Base-by-base conservation (phyloP, 2,113 vertebrate genomes). In the Echinops telfairi region DNA sequence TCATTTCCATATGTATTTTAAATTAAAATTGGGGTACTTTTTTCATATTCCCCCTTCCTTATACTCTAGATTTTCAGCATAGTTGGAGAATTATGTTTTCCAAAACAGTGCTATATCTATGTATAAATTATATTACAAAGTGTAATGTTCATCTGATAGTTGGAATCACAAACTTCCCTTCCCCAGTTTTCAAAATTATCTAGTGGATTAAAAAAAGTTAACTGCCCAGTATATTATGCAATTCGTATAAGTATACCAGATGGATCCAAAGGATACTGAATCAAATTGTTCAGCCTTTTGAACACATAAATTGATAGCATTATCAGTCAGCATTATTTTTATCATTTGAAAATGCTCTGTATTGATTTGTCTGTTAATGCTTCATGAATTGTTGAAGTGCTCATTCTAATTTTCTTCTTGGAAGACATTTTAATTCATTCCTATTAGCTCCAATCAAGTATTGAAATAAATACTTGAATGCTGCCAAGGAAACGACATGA, bases 151-250 rank as follows among this genome's bases (percentile, higher is more conserved):
- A 88, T 73, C 33, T 76, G 82, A 40, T 82, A 86, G 38, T 71
- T 75, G 43, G 27, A 92, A 83, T 88, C 70, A 64, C 16, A 87
- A 38, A 36, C 23, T 15, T 20, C 70, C 83, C 6, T 7, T 6
- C 3, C 25, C 19, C 12, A 40, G 11, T 86, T 91, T 94, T 91
- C 84, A 66, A 81, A 82, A 89, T 64, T 84, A 78, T 43, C 5
- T 40, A 62, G 78, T 88, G 2, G 6, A 73, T 58, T 97, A 40
- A 29, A 96, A 95, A 92, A 62, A 62, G 12, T 22, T 97, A 96
- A 94, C 33, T 95, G 3, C 29, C 81, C 73, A 68, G 88, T 83
- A 96, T 95, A 96, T 94, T 83, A 76, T 95, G 94, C 95, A 84
- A 94, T 82, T 92, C 53, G 71, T 33, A 17, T 58, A 91, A 96